Conservation (phyloP, 2,113 vertebrate species). For the Corydoras sp. region DNA sequence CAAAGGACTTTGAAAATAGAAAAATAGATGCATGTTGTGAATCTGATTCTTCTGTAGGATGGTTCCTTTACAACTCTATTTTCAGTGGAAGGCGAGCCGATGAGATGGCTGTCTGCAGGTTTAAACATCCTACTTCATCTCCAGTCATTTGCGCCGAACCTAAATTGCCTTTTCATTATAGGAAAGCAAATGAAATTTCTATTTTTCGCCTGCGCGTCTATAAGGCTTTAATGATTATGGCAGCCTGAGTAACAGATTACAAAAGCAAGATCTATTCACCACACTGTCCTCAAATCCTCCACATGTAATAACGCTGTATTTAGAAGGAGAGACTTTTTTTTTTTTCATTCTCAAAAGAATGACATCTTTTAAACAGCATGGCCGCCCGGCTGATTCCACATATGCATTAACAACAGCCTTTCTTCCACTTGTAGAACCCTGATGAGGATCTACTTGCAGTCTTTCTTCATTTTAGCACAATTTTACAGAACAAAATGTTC, state of each 20-base stretch:
- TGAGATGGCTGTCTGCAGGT: conserved; percentile 33
- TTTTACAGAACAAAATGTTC: conserved; percentile 46
- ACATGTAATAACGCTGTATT: too few relatives aligned
- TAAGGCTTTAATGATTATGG: too few relatives aligned
- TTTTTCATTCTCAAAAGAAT: too few relatives aligned
- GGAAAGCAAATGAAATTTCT: neutral
- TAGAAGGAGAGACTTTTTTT: too few relatives aligned
- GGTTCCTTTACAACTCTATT: conserved; percentile 24
- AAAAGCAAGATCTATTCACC: too few relatives aligned
- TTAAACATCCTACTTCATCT: conserved; percentile 34
- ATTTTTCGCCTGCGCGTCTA: too few relatives aligned
- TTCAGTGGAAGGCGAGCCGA: conserved; percentile 4
- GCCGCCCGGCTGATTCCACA: too few relatives aligned
- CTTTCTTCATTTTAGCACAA: conserved; percentile 48
- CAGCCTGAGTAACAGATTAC: too few relatives aligned
- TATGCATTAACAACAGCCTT: conserved; percentile 27
- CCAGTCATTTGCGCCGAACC: conserved; percentile 30
- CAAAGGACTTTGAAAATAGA: too few relatives aligned
- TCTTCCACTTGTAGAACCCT: conserved; percentile 32
- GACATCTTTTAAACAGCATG: too few relatives aligned
- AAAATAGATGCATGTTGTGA: neutral
- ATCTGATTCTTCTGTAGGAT: neutral
- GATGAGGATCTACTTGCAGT: conserved; percentile 32
- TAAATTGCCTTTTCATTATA: conserved; percentile 50
- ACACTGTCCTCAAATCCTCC: too few relatives aligned